Evolutionary conservation across 2,113 vertebrate genomes (phyloP).

Genomic region (Sorex araneus): DNA sequence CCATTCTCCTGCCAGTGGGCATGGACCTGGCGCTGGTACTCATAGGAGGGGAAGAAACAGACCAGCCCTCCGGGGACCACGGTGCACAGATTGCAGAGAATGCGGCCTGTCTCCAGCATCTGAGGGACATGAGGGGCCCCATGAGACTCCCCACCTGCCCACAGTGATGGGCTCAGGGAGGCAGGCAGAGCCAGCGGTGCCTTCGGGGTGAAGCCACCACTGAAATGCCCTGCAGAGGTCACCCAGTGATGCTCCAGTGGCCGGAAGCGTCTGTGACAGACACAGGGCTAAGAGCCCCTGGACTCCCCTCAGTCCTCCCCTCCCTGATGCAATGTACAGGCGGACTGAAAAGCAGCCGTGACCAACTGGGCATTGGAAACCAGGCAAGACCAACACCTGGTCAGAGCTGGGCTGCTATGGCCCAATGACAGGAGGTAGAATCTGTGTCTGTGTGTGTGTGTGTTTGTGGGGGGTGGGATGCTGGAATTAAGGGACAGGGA

Average conservation of each 20-base stretch:
- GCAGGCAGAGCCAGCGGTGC: accelerated
- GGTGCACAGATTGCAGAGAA: conserved; percentile 95
- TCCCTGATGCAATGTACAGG: neutral
- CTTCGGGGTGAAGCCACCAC: neutral
- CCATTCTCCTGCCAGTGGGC: conserved; percentile 94
- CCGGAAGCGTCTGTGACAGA: accelerated
- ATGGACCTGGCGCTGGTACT: conserved; percentile 92
- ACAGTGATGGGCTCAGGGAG: accelerated
- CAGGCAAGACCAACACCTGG: neutral
- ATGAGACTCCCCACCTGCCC: neutral
- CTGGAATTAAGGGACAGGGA: too few species aligned
- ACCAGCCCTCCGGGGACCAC: conserved; percentile 95
- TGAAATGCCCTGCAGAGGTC: too few species aligned
- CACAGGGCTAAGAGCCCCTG: accelerated
- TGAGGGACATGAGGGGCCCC: conserved; percentile 73
- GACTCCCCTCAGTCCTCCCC: neutral
- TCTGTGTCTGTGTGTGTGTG: too few species aligned
- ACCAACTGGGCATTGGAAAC: neutral
- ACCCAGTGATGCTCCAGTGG: too few species aligned
- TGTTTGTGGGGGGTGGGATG: too few species aligned
- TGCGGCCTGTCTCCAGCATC: conserved; percentile 95
- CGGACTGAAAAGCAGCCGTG: neutral
- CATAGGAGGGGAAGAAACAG: conserved; percentile 98
- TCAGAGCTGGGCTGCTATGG: neutral
- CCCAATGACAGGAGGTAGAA: too few species aligned